phyloP scores from a whole-genome alignment of 2,113 vertebrate genomes.

The Felis catus region F.catus_Fca126_mat1.0 CM031413.1:139318001-139318500 shows the following conservation, averaged over 20 bases:
- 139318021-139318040: constrained; percentile 38
- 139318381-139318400: constrained; percentile 80
- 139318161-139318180: constrained; percentile 46
- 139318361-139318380: constrained; percentile 73
- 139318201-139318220: constrained; percentile 57
- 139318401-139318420: constrained; percentile 78
- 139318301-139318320: constrained; percentile 80
- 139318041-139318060: constrained; percentile 37
- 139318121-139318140: constrained; percentile 1
- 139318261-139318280: constrained; percentile 67
- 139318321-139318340: constrained; percentile 76
- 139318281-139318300: constrained; percentile 70
- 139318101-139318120: constrained; percentile 44
- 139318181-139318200: constrained; percentile 64
- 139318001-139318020: constrained; percentile 29
- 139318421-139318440: constrained; percentile 79
- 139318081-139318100: constrained; percentile 51
- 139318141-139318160: constrained; percentile 29
- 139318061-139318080: constrained; percentile 11
- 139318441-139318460: constrained; percentile 73
- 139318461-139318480: constrained; percentile 14
- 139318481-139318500: background rate
- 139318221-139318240: constrained; percentile 60
- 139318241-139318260: constrained; percentile 72
- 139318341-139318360: constrained; percentile 76